Evolutionary conservation across 2,113 vertebrate species (phyloP).

Genomic region (Chascanopsetta lugubris): DNA sequence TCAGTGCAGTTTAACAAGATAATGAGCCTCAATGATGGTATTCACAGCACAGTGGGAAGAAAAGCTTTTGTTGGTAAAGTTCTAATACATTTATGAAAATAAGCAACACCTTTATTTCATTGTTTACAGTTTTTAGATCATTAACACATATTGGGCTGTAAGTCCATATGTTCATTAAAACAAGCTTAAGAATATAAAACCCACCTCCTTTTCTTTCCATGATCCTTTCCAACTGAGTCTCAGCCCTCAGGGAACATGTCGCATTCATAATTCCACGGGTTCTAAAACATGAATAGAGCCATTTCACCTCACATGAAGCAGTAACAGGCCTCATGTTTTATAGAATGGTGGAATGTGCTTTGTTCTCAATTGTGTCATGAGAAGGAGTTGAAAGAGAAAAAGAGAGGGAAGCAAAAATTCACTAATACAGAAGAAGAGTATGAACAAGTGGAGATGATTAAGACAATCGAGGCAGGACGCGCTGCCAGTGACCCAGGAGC

Average conservation of each 20-base stretch:
- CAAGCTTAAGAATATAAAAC: background rate
- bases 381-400: background rate
- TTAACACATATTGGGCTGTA: background rate
- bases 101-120: background rate
- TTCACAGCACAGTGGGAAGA: background rate
- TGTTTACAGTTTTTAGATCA: background rate
- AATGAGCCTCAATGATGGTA: background rate
- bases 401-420: background rate
- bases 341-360: background rate
- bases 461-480: background rate
- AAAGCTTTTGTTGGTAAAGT: background rate
- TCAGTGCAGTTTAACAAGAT: background rate
- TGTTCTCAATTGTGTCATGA: background rate
- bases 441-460: background rate
- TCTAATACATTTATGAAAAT: background rate
- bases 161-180: background rate
- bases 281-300: conserved; percentile 5
- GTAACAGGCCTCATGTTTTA: background rate
- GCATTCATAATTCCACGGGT: conserved; percentile 9
- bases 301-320: conserved; percentile 14
- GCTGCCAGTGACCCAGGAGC: background rate
- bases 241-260: conserved; percentile 6
- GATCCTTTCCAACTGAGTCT: background rate
- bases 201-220: background rate
- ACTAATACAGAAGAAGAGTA: background rate